A percentile compares a stretch with the other conserved stretches of the same genome.
phyloP scores from a whole-genome alignment of 2,888 invertebrate genomes.

The Vandiemenella viatica region DNA sequence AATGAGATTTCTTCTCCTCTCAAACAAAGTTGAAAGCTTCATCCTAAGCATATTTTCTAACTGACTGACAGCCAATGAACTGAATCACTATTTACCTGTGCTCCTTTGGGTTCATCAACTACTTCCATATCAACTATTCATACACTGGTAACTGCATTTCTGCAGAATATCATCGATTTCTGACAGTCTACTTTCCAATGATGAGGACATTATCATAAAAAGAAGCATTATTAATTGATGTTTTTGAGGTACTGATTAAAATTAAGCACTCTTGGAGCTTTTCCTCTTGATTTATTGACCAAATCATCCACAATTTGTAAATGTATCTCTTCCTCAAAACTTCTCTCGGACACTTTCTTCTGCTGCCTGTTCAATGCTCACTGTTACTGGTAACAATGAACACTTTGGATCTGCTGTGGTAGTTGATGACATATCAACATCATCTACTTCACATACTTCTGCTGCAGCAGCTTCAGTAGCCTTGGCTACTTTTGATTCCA shows the following conservation, averaged over 20 bases:
- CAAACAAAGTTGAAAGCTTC: conserved; percentile 52
- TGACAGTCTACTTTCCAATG: conserved; percentile 46
- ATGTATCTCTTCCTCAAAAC: conserved; percentile 21
- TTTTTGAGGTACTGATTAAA: too few relatives aligned
- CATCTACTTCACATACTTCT: background rate
- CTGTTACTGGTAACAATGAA: conserved; percentile 7
- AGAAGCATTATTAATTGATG: too few relatives aligned
- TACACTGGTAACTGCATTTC: conserved; percentile 42
- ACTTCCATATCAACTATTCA: conserved; percentile 24
- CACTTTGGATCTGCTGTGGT: background rate
- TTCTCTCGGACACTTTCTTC: conserved; percentile 1
- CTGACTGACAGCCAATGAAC: conserved; percentile 25
- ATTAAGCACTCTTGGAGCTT: conserved; percentile 49
- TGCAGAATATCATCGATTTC: conserved; percentile 46
- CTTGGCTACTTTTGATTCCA: conserved; percentile 61
- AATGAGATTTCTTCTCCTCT: conserved; percentile 46
- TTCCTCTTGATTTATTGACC: conserved; percentile 46
- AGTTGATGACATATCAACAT: background rate
- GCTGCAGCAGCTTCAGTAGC: conserved; percentile 29
- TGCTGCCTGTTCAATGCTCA: conserved; percentile 9
- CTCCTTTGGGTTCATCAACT: conserved; percentile 1
- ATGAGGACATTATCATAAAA: too few relatives aligned
- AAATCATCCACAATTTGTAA: conserved; percentile 45
- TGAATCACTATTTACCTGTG: conserved; percentile 3
- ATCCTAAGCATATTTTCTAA: conserved; percentile 48